Conservation (phyloP, 2,113 vertebrate species). For the Albula goreensis region DNA sequence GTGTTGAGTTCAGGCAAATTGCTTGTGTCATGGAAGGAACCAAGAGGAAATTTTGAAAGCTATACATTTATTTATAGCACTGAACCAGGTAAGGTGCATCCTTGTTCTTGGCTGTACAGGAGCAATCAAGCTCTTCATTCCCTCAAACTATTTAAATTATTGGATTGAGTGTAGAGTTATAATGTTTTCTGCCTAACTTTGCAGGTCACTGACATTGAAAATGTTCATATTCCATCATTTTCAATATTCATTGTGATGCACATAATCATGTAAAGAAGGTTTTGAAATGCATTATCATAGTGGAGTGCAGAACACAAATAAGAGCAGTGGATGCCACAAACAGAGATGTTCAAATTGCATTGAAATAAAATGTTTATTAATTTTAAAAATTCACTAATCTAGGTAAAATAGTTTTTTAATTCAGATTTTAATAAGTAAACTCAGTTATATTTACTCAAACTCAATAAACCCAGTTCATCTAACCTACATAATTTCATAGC, state of each 20-base stretch:
- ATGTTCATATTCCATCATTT: not conserved
- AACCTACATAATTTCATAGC: too few relatives aligned
- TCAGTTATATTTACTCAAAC: too few relatives aligned
- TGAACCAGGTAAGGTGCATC: conserved; percentile 58
- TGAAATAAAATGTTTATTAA: too few relatives aligned
- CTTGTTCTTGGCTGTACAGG: not conserved
- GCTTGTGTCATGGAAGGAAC: conserved; percentile 69
- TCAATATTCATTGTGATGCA: not conserved
- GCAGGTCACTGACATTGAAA: not conserved
- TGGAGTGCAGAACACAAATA: too few relatives aligned
- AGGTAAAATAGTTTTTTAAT: too few relatives aligned
- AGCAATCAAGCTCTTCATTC: not conserved
- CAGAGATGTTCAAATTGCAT: not conserved
- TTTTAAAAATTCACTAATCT: too few relatives aligned
- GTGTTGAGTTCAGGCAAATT: conserved; percentile 52
- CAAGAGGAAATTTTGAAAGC: conserved; percentile 64
- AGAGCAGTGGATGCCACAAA: not conserved
- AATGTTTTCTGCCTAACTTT: not conserved
- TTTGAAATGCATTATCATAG: not conserved
- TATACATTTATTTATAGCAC: conserved; percentile 63
- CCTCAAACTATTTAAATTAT: not conserved
- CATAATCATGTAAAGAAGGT: not conserved
- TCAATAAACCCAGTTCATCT: too few relatives aligned
- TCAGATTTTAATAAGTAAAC: too few relatives aligned
- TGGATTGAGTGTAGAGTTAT: not conserved